Base-by-base conservation (phyloP, 2,113 vertebrate genomes). In the Catharus bicknelli region DNA sequence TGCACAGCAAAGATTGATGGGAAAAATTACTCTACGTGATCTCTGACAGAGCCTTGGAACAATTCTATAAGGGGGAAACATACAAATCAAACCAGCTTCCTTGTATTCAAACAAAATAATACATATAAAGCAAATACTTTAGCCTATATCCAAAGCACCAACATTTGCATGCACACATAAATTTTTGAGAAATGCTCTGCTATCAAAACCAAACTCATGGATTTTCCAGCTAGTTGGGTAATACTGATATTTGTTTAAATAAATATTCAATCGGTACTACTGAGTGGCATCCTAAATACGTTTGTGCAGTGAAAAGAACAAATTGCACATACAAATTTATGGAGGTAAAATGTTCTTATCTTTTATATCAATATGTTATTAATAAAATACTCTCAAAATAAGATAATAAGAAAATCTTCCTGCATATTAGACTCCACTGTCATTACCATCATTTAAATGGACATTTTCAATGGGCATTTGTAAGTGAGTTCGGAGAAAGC, bases 1-100 rank as follows among this genome's bases (percentile, higher is more conserved):
- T 98, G 98, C 98, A 98, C 97, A 98, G 98, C 98, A 98, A 98
- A 98, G 98, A 98, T 98, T 98, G 98, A 98, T 98, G 98, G 97
- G 98, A 98, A 98, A 98, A 98, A 98, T 97, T 97, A 98, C 97
- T 98, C 97, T 97, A 97, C 97, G 97, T 97, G 97, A 98, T 98
- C 98, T 98, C 98, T 98, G 98, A 98, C 98, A 98, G 98, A 98
- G 98, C 96, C 97, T 98, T 98, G 97, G 98, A 98, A 98, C 98
- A 98, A 98, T 98, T 98, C 98, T 98, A 98, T 98, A 98, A 98
- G 98, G 97, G 96, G 88, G 97, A 98, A 98, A 98, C 97, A 98
- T 98, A 98, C 98, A 98, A 98, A 98, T 98, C 98, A 98, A 98
- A 97, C 96, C 96, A 96, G 97, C 97, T 97, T 97, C 97, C 97